Evolutionary conservation across 2,797 vertebrate genomes (phyloP).

Genomic region (Bryconaethiops microstoma): DNA sequence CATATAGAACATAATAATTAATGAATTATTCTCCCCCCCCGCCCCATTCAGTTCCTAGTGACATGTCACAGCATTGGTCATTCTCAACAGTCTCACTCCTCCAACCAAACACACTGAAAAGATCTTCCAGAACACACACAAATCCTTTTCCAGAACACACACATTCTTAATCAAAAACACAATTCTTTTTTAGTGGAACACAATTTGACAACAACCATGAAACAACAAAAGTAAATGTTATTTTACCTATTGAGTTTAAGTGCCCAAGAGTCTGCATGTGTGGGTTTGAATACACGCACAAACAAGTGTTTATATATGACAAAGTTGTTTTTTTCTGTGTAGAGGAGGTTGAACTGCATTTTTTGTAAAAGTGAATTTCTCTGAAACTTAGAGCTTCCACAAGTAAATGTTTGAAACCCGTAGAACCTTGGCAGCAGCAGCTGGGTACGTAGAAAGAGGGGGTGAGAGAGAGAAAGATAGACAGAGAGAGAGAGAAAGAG

Average conservation of each 20-base stretch:
- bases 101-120: constrained; percentile 11
- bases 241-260: constrained; percentile 44
- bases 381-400: constrained; percentile 49
- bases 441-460: constrained; percentile 58
- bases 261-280: constrained; percentile 49
- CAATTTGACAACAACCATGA: constrained; percentile 28
- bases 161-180: constrained; percentile 8
- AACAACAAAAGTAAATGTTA: constrained; percentile 32
- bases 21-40: constrained; percentile 41
- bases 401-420: constrained; percentile 67
- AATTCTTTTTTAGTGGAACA: constrained; percentile 17
- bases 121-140: constrained; percentile 12
- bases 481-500: constrained; percentile 11
- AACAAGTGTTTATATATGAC: constrained; percentile 26
- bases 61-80: constrained; percentile 62
- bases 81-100: constrained; percentile 44
- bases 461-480: constrained; percentile 32
- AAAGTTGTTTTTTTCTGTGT: constrained; percentile 41
- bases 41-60: constrained; percentile 63
- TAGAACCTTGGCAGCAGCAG: constrained; percentile 79
- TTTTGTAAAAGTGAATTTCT: constrained; percentile 17
- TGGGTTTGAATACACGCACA: constrained; percentile 21
- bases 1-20: constrained; percentile 54
- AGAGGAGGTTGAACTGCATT: constrained; percentile 49
- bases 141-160: constrained; percentile 21